Conservation (phyloP, 2,113 vertebrate genomes). For the Notechis scutatus region DNA sequence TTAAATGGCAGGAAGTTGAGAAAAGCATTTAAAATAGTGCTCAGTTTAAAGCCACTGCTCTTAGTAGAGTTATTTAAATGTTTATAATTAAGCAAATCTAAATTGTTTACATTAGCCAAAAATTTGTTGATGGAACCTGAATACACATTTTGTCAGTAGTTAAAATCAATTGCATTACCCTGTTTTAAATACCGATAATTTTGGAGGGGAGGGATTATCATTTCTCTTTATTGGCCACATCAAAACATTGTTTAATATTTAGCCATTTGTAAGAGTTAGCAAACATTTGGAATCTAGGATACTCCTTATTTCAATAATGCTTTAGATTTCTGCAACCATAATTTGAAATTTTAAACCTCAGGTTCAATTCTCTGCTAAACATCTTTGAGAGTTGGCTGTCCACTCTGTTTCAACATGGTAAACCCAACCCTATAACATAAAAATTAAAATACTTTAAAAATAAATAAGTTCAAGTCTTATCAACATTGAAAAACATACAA, state of each 20-base stretch:
- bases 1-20: slow-evolving; percentile 5
- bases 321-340: neutral
- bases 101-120: neutral
- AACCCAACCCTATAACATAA: neutral
- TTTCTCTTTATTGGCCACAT: neutral
- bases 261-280: neutral
- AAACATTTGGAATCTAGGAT: neutral
- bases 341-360: neutral
- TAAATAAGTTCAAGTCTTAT: neutral
- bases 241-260: neutral
- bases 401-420: neutral
- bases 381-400: neutral
- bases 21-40: neutral
- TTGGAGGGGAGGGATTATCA: neutral
- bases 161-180: neutral
- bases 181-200: neutral
- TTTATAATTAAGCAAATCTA: neutral
- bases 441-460: neutral
- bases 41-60: neutral
- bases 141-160: neutral
- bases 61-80: neutral
- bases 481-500: neutral
- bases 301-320: neutral
- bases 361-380: neutral
- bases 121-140: neutral